Base-by-base conservation (phyloP, 2,888 invertebrate genomes). In the Drosophila flavopinicola region DNA sequence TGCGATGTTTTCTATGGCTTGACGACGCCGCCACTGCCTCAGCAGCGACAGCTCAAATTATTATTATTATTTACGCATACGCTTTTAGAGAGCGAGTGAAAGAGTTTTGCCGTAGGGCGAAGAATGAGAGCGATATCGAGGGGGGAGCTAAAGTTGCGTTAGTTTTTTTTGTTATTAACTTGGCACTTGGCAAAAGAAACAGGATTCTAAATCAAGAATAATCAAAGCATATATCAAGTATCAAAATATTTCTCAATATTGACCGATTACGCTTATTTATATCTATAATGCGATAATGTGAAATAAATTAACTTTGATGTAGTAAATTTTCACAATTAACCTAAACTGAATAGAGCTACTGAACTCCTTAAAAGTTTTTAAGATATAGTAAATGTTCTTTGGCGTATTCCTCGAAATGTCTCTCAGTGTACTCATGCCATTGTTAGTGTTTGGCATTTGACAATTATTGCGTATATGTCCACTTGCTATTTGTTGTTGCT, bases 401-500 rank as follows among this genome's bases (percentile, higher is more conserved):
- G n/a, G n/a, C n/a, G n/a, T n/a, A n/a, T n/a, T n/a, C n/a, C n/a
- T n/a, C n/a, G n/a, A n/a, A n/a, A 5, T 63, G 63, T 57, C 32
- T 38, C 23, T 1, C 63, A 67, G 57, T 71, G 67, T 17, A 52
- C 30, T 37, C 37, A 38, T 15, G 9, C 37, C 37, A 15, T 56
- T 65, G 69, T 68, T 65, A 67, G 67, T 49, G 27, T 39, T 41
- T 27, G 39, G 20, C 54, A 11, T 13, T 52, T 71, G 78, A 82
- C 85, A 82, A 85, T 82, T 61, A 75, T 78, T 82, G 66, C 82
- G 82, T 85, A 69, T 75, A 82, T 78, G 73, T 78, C 58, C 68
- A 70, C 41, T 72, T 65, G 53, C 38, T 25, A 23, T 37, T 33
- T 42, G 13, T 60, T 47, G 32, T 54, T 39, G 11, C 39, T 39